Evolutionary conservation across 2,888 invertebrate species (phyloP).

Genomic region (Melieria omissa): DNA sequence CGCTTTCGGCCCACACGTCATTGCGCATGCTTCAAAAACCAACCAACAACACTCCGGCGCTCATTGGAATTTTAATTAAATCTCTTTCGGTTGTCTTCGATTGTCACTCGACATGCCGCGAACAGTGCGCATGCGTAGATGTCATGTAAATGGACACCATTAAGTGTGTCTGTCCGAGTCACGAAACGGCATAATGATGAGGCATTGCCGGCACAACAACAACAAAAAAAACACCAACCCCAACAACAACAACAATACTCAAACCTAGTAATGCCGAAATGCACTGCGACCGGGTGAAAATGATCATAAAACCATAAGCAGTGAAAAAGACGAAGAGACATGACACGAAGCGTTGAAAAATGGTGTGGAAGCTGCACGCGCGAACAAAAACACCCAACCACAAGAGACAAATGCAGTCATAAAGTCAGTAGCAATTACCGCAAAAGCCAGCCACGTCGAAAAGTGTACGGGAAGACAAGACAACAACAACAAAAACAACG

Average conservation of each 20-base stretch:
- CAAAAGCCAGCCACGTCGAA: constrained; percentile 23
- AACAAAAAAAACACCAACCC: not conserved
- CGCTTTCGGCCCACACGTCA: too few species aligned
- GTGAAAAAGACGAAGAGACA: too few species aligned
- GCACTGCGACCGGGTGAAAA: constrained; percentile 5
- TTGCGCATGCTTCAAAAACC: too few species aligned
- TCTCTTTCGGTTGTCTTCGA: constrained; percentile 11
- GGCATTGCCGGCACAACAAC: constrained; percentile 21
- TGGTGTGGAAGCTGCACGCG: too few species aligned
- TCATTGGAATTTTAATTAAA: constrained; percentile 6
- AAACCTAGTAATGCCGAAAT: too few species aligned
- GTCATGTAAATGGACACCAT: constrained; percentile 14
- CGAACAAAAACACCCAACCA: not conserved
- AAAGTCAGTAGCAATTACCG: constrained; percentile 50
- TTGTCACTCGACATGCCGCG: constrained; percentile 17
- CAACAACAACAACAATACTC: too few species aligned
- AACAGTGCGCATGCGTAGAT: not conserved
- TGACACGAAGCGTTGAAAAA: too few species aligned
- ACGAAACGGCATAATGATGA: constrained; percentile 45
- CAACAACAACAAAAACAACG: not conserved
- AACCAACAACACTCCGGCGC: too few species aligned
- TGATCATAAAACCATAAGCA: constrained; percentile 49
- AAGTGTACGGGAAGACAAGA: not conserved
- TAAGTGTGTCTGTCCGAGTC: constrained; percentile 42
- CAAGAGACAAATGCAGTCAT: constrained; percentile 39